Conservation (phyloP, 2,888 invertebrate species). For the Epinotia ramella region DNA sequence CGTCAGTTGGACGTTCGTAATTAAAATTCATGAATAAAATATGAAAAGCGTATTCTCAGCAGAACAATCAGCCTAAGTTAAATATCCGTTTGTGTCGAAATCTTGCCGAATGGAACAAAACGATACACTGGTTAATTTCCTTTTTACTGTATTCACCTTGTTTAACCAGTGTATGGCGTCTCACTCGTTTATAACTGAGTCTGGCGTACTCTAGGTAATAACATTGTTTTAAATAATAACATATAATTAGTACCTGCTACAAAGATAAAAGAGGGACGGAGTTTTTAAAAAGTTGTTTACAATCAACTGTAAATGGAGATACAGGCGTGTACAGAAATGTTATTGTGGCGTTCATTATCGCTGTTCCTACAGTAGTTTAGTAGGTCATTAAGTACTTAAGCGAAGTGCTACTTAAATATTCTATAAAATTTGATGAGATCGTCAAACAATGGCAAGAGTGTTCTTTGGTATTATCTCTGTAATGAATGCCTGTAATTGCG, state of each 20-base stretch:
- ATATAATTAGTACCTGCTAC: constrained; percentile 81
- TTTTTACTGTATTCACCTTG: constrained; percentile 63
- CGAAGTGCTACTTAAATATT: constrained; percentile 16
- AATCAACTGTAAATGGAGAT: constrained; percentile 76
- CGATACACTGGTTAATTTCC: constrained; percentile 67
- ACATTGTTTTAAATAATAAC: constrained; percentile 83
- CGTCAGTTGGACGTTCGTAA: constrained; percentile 66
- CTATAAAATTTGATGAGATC: constrained; percentile 26
- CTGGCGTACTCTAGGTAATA: constrained; percentile 73
- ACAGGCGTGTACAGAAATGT: constrained; percentile 64
- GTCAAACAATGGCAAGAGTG: constrained; percentile 25
- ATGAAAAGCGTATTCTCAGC: constrained; percentile 64
- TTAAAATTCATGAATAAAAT: constrained; percentile 71
- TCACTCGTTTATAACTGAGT: constrained; percentile 66
- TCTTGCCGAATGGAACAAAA: constrained; percentile 63
- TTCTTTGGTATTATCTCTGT: constrained; percentile 16
- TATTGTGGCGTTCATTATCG: constrained; percentile 48
- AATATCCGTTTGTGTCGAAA: constrained; percentile 64
- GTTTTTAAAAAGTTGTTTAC: constrained; percentile 81
- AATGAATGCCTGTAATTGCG: constrained; percentile 4
- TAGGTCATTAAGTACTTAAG: constrained; percentile 46
- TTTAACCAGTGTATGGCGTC: constrained; percentile 68
- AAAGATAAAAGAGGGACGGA: constrained; percentile 78
- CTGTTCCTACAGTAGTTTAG: constrained; percentile 47
- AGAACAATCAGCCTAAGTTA: constrained; percentile 66